Evolutionary conservation across 1,140 invertebrate species (phyloP).

Genomic region (Lordiphosa collinella): DNA sequence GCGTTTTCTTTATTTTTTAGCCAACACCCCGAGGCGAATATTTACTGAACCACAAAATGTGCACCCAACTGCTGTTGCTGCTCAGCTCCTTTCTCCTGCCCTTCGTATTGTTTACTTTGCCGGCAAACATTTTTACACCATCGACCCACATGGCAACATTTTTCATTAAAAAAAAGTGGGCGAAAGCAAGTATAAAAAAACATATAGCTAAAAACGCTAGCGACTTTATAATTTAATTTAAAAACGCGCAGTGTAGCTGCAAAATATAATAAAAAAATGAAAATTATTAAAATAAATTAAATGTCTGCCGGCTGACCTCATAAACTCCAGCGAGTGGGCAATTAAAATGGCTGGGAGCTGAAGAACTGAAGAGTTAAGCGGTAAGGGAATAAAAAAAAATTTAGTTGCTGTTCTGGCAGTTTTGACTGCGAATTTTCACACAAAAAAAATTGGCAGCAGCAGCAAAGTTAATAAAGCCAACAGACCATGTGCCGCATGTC

Average conservation of each 20-base stretch:
- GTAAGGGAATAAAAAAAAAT: constrained; percentile 14
- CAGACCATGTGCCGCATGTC: constrained; percentile 49
- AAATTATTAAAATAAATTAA: constrained; percentile 76
- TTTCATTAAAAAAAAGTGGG: constrained; percentile 61
- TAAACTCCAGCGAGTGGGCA: constrained; percentile 64
- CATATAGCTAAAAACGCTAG: constrained; percentile 29
- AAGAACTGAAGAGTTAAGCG: constrained; percentile 33
- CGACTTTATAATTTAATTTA: constrained; percentile 73
- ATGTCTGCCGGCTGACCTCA: constrained; percentile 67
- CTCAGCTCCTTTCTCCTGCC: not conserved
- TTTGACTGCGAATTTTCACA: constrained; percentile 35
- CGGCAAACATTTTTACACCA: constrained; percentile 49
- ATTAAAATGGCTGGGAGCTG: constrained; percentile 51
- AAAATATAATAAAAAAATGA: constrained; percentile 33
- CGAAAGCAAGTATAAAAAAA: not conserved
- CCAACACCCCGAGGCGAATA: constrained; percentile 27
- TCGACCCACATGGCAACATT: constrained; percentile 59
- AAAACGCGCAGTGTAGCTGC: constrained; percentile 50
- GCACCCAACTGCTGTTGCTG: constrained; percentile 8
- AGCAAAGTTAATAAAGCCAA: constrained; percentile 56
- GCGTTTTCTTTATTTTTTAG: constrained; percentile 10
- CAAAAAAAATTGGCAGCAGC: constrained; percentile 10
- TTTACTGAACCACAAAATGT: constrained; percentile 56
- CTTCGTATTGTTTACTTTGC: constrained; percentile 50
- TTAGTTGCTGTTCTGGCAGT: constrained; percentile 32